Evolutionary conservation across 2,888 invertebrate species (phyloP), one percentile per base, ranked within the genome.

Genomic region (Himalopsyche tibetana): DNA sequence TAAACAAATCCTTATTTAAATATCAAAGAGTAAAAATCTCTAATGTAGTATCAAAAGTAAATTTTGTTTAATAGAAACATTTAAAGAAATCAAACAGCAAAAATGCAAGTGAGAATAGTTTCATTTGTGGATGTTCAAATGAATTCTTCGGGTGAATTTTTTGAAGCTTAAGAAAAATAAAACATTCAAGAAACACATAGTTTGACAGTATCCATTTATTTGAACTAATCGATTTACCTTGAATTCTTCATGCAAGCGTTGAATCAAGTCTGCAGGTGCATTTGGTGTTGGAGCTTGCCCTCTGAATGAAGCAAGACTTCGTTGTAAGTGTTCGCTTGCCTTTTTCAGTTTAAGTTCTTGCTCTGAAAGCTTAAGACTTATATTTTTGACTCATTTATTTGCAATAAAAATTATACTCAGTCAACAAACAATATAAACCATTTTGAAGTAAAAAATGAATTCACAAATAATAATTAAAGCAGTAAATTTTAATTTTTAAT

Each of bases 181-280:
- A 28, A 28, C 28, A 28, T 28, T 28, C 28, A 28, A 28, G 28
- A 28, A 28, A 28, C 28, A 28, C 28, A 28, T 28, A 28, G 28
- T 28, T 28, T 28, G 28, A 28, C 28, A 28, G 2, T 28, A 28
- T 28, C 28, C 28, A 28, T 45, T 45, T 9, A 45, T 36, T 74
- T 74, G 4, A 36, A 5, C 19, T 12, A 80, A 40, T 17, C 45
- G 45, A 40, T 17, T 12, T 83, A 94, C 94, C 91, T 96, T 95
- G 69, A 95, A 94, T 91, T 97, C 97, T 90, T 97, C 96, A 90
- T 96, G 95, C 88, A 97, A 91, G 89, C 95, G 94, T 90, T 95
- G 95, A 81, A 97, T 92, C 84, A 97, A 92, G 79, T 95, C 95
- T 90, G 95, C 94, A 0, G 95, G 94, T 38, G 92, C 91, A 90